These are phyloP conservation scores for Dendrolimus punctatus DNA, from an alignment of 1,140 invertebrate genomes.

Conservation along the genomic window DNA sequence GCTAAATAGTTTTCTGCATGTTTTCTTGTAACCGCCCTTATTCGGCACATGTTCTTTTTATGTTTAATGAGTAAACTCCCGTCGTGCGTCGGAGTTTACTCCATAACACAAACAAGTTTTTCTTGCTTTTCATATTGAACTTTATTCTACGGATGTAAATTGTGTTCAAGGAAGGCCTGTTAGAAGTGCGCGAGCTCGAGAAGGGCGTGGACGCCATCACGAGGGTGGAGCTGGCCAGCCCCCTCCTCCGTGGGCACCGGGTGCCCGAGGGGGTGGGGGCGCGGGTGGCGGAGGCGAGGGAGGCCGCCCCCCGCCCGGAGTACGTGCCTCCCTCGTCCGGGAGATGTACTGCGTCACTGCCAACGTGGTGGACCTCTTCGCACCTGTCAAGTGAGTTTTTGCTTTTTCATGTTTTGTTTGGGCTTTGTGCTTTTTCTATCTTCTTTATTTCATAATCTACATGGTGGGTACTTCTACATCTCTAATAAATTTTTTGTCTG, in stretches of 20 bases:
- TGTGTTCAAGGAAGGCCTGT: constrained; percentile 71
- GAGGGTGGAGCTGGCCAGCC: constrained; percentile 73
- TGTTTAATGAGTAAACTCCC: too few relatives aligned
- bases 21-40: too few relatives aligned
- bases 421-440: not conserved
- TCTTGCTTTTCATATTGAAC: too few relatives aligned
- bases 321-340: constrained; percentile 68
- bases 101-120: too few relatives aligned
- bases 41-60: too few relatives aligned
- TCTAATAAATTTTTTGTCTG: too few relatives aligned
- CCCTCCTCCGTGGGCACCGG: constrained; percentile 38
- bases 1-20: too few relatives aligned
- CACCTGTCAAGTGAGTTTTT: constrained; percentile 41
- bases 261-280: constrained; percentile 47
- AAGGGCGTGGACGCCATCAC: constrained; percentile 83
- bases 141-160: too few relatives aligned
- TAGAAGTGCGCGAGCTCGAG: constrained; percentile 79
- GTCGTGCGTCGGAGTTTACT: too few relatives aligned
- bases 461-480: too few relatives aligned
- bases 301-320: constrained; percentile 45
- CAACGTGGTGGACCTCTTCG: constrained; percentile 77
- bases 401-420: too few relatives aligned
- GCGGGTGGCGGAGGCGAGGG: constrained; percentile 19
- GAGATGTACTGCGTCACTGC: constrained; percentile 82
- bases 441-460: too few relatives aligned